phyloP scores from a whole-genome alignment of 2,797 vertebrate species.

The Benthosema pterotum region DNA sequence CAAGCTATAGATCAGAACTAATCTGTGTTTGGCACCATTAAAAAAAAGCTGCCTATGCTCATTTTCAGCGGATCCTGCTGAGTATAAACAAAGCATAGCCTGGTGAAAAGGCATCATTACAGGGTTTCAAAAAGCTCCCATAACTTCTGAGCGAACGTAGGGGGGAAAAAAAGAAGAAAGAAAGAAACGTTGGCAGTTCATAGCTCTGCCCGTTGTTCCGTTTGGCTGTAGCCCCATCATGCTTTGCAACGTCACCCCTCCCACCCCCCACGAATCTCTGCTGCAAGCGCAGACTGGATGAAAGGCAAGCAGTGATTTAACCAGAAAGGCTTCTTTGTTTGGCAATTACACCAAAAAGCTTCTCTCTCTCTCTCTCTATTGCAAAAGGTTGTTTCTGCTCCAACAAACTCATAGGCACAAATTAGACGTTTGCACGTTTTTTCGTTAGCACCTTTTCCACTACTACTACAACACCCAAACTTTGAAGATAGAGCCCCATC shows the following conservation, averaged over 20 bases:
- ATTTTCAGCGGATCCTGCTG: constrained; percentile 62
- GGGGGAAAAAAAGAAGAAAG: constrained; percentile 69
- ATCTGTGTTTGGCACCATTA: constrained; percentile 63
- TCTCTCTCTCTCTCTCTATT: no score
- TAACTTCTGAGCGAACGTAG: constrained; percentile 74
- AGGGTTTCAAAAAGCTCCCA: constrained; percentile 65
- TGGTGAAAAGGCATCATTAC: constrained; percentile 70
- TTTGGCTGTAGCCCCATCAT: constrained; percentile 69
- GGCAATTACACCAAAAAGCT: constrained; percentile 65
- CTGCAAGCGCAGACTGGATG: constrained; percentile 68
- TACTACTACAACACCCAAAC: constrained; percentile 26
- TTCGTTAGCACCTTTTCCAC: constrained; percentile 47
- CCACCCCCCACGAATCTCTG: constrained; percentile 53
- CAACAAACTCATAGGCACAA: constrained; percentile 60
- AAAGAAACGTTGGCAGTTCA: constrained; percentile 58
- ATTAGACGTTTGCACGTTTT: constrained; percentile 50
- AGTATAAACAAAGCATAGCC: constrained; percentile 64
- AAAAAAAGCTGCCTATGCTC: constrained; percentile 64
- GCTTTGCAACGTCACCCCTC: constrained; percentile 58
- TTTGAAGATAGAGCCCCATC: constrained; percentile 59
- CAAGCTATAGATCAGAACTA: constrained; percentile 51
- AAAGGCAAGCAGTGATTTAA: constrained; percentile 74
- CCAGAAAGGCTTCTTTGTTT: constrained; percentile 63
- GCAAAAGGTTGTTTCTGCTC: constrained; percentile 56
- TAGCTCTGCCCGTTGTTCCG: constrained; percentile 59